Base-by-base conservation (phyloP, 2,888 invertebrate genomes). In the Coremacera marginata region DNA sequence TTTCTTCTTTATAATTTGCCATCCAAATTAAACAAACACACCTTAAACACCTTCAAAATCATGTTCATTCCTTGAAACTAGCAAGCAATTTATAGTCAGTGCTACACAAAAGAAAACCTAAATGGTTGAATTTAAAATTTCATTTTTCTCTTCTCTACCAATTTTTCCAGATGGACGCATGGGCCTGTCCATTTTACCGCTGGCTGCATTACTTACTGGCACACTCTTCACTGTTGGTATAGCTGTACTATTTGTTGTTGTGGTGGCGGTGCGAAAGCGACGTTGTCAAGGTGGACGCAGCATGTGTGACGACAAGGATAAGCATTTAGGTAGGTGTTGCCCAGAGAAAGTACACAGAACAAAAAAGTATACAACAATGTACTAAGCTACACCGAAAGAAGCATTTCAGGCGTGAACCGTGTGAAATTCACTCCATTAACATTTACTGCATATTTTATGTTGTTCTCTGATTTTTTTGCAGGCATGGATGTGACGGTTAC, bases 171-270 rank as follows among this genome's bases (percentile, higher is more conserved):
- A 94, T 90, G 93, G 93, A 82, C 94, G 93, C 82, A 91, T 91
- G 77, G 91, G 92, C 25, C 92, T 95, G 79, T 94, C 93, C 71
- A 92, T 95, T 79, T 89, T 95, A 51, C 94, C 95, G 1, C 88
- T 95, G 55, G 94, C 95, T 0, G 92, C 95, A 4, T 89, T 94
- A 70, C 88, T 94, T 62, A 92, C 93, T 84, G 92, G 95, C 85
- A 91, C 92, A 83, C 87, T 93, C n/a, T 90, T 93, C 81, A 93
- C 92, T 7, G 90, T 93, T 62, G 93, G 92, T 78, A 91, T 93
- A 81, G 92, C 92, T 3, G 91, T 93, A 22, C 89, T 94, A 27
- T 91, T 93, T 78, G 91, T 93, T 79, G 92, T 93, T 82, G 91
- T 94, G 75, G 90, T 94, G 84, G 92, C 93, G 79, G 91, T 93